phyloP scores from a whole-genome alignment of 2,888 invertebrate genomes.

The Agrenia bidenticulata region DNA sequence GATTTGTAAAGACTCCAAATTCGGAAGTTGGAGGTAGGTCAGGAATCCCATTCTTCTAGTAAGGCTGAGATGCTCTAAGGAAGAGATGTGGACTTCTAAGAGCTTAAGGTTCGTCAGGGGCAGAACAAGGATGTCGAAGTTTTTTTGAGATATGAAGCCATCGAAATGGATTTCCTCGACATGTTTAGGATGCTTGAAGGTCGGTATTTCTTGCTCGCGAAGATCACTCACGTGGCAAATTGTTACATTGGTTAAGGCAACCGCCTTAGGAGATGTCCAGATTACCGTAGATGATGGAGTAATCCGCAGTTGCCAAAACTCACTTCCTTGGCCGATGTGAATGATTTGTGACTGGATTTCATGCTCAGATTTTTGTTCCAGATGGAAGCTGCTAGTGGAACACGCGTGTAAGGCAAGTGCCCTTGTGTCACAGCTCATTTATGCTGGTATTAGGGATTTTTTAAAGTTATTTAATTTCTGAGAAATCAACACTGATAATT shows the following conservation, averaged over 20 bases:
- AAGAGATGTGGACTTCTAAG: constrained; percentile 4
- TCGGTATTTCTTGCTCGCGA: background rate
- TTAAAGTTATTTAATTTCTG: too few species aligned
- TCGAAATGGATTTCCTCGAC: constrained; percentile 12
- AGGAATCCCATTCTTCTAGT: background rate
- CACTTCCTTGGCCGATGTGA: constrained; percentile 1
- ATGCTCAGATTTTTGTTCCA: background rate
- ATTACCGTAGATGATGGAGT: background rate
- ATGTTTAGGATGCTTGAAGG: constrained; percentile 8
- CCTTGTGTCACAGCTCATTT: too few species aligned
- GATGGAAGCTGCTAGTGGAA: too few species aligned
- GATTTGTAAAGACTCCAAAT: constrained; percentile 13
- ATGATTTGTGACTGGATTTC: background rate
- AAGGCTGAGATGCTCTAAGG: background rate
- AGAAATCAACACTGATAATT: too few species aligned
- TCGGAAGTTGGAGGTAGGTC: background rate
- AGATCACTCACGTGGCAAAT: background rate
- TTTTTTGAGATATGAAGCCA: constrained; percentile 6
- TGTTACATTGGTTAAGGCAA: background rate
- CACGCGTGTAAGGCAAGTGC: too few species aligned
- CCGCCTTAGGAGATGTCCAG: constrained; percentile 3
- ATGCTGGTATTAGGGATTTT: too few species aligned
- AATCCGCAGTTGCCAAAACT: constrained; percentile 3
- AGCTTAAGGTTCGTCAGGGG: constrained; percentile 12
- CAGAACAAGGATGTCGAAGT: background rate